Evolutionary conservation across 2,888 invertebrate species (phyloP).

Genomic region (Rhaphigaster nebulosa): DNA sequence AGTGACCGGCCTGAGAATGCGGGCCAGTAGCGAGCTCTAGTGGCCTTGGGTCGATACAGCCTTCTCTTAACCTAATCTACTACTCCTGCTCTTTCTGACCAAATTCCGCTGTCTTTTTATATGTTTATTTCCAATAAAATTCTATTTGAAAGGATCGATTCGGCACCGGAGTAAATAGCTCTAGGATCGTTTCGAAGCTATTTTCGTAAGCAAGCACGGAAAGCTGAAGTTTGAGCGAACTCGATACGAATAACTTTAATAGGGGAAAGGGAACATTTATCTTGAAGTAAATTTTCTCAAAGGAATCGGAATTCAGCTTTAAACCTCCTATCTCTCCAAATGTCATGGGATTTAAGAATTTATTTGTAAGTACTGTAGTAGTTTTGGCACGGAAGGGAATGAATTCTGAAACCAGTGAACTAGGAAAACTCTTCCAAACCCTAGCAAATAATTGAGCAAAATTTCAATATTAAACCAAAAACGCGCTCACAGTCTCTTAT

Average conservation of each 20-base stretch:
- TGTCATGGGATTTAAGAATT: neutral
- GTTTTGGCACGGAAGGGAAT: neutral
- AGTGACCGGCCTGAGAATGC: slow-evolving; percentile 21
- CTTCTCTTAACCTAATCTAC: slow-evolving; percentile 28
- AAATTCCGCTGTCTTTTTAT: neutral
- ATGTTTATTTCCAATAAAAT: neutral
- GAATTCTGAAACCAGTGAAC: neutral
- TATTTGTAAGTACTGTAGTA: neutral
- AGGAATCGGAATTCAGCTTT: neutral
- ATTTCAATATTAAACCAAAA: too few relatives aligned
- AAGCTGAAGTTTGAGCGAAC: neutral
- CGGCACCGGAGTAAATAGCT: too few relatives aligned
- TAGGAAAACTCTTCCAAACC: too few relatives aligned
- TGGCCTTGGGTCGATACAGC: slow-evolving; percentile 6
- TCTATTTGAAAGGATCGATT: neutral
- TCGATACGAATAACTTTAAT: neutral
- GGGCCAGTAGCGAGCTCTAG: slow-evolving; percentile 15
- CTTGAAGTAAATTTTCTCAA: neutral
- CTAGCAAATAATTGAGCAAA: too few relatives aligned
- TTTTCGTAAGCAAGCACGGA: neutral
- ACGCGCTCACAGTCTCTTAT: too few relatives aligned
- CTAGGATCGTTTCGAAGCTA: neutral
- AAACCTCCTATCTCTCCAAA: neutral
- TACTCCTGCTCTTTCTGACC: neutral
- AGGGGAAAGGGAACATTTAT: neutral